These are phyloP conservation scores for Helarctos malayanus DNA, from an alignment of 2,797 vertebrate species.

Conservation along the genomic window DNA sequence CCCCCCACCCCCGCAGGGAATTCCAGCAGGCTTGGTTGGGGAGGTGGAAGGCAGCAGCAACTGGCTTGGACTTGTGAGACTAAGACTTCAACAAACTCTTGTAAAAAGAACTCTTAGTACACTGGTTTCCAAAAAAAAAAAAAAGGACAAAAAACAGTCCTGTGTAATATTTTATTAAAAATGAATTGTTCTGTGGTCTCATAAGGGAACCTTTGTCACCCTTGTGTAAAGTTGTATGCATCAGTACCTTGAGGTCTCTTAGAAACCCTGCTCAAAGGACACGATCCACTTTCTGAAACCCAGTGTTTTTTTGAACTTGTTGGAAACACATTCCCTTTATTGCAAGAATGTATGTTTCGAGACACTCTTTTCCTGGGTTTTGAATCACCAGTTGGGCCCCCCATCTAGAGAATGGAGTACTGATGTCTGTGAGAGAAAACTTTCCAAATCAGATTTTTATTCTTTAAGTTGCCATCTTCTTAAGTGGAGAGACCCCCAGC, in stretches of 20 bases:
- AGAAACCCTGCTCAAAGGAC: background rate
- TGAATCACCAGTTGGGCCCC: background rate
- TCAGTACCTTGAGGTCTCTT: background rate
- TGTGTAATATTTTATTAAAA: background rate
- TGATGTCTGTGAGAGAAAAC: too few species aligned
- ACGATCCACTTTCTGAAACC: background rate
- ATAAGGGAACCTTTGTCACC: background rate
- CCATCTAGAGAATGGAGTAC: background rate
- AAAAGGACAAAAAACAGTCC: background rate
- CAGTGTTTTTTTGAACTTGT: background rate
- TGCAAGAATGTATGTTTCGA: background rate
- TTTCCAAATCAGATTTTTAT: background rate
- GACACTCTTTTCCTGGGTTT: background rate
- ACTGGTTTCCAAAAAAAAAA: background rate
- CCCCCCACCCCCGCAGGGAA: rapidly evolving
- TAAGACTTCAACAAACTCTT: too few species aligned
- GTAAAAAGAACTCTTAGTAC: background rate
- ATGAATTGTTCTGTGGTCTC: background rate
- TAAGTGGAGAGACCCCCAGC: background rate
- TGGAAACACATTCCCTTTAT: background rate
- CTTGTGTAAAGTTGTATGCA: rapidly evolving
- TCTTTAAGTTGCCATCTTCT: background rate
- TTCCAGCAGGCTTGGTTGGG: rapidly evolving
- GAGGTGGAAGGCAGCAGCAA: background rate
- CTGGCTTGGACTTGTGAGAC: rapidly evolving